phyloP scores from a whole-genome alignment of 2,797 vertebrate genomes.

The Hydrocynus forskahlii region DNA sequence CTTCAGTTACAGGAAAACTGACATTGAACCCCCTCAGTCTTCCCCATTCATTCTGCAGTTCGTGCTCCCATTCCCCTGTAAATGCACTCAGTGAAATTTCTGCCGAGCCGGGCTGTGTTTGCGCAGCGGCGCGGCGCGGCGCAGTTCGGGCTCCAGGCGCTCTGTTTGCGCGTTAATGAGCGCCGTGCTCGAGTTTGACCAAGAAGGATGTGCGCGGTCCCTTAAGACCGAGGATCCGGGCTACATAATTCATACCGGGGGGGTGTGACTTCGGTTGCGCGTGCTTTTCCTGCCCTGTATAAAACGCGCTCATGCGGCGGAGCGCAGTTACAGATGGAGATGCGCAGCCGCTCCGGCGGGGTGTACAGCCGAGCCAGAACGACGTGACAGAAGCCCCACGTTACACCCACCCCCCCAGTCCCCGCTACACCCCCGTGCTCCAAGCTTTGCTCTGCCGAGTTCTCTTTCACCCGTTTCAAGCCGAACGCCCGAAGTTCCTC shows the following conservation, averaged over 20 bases:
- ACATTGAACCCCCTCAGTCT: background rate
- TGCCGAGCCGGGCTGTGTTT: background rate
- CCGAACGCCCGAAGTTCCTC: background rate
- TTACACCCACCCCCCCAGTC: background rate
- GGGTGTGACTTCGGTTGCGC: slow-evolving; percentile 79
- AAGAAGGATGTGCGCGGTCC: slow-evolving; percentile 64
- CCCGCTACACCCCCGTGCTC: background rate
- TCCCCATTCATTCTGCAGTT: background rate
- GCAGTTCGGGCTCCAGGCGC: background rate
- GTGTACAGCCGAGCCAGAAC: slow-evolving; percentile 68
- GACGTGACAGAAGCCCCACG: background rate
- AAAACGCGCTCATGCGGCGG: slow-evolving; percentile 80
- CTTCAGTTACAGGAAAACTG: background rate
- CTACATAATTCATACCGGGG: slow-evolving; percentile 85
- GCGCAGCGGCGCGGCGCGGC: background rate
- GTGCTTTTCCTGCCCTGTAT: slow-evolving; percentile 79
- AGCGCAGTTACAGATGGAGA: slow-evolving; percentile 79
- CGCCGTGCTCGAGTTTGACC: background rate
- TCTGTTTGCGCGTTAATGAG: background rate
- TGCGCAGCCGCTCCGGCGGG: slow-evolving; percentile 70
- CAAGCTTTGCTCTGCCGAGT: background rate
- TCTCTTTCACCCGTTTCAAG: slow-evolving; percentile 48
- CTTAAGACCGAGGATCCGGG: slow-evolving; percentile 74
- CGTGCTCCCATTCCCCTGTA: background rate
- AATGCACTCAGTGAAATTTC: too few relatives aligned